Conservation (phyloP, 2,888 invertebrate species). For the Fissipunctia ypsillon region DNA sequence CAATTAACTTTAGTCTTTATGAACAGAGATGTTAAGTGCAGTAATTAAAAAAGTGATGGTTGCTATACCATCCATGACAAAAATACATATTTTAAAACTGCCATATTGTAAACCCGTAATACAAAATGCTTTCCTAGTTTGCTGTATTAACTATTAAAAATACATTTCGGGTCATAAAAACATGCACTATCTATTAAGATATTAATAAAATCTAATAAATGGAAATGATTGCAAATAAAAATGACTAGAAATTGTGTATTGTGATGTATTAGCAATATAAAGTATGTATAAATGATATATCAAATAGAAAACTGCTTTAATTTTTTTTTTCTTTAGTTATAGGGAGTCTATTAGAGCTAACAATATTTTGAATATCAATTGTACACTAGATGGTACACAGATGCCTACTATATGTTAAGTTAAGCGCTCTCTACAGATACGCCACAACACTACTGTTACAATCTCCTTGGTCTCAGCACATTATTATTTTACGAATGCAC, state of each 20-base stretch:
- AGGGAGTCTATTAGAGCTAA: conserved; percentile 32
- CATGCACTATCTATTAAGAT: conserved; percentile 46
- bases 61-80: conserved; percentile 16
- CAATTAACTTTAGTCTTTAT: conserved; percentile 28
- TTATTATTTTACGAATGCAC: conserved; percentile 81
- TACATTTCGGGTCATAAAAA: conserved; percentile 43
- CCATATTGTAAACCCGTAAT: conserved; percentile 46
- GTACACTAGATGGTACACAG: conserved; percentile 16
- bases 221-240: conserved; percentile 61
- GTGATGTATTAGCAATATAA: conserved; percentile 63
- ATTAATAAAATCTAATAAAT: conserved; percentile 39
- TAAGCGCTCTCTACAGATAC: conserved; percentile 69
- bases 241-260: conserved; percentile 69
- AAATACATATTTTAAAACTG: conserved; percentile 37
- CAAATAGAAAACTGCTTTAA: conserved; percentile 35
- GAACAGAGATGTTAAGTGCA: conserved; percentile 43
- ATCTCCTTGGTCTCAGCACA: conserved; percentile 81
- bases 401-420: conserved; percentile 29
- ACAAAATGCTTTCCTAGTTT: conserved; percentile 39
- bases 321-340: not conserved
- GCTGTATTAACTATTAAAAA: conserved; percentile 36
- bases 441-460: conserved; percentile 67
- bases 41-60: conserved; percentile 9
- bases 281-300: conserved; percentile 41
- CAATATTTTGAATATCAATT: conserved; percentile 16